A percentile compares a stretch with the other conserved stretches of the same genome.
These are phyloP conservation scores for Chydorus sphaericus DNA, from an alignment of 2,888 invertebrate species.

Conservation along the genomic window DNA sequence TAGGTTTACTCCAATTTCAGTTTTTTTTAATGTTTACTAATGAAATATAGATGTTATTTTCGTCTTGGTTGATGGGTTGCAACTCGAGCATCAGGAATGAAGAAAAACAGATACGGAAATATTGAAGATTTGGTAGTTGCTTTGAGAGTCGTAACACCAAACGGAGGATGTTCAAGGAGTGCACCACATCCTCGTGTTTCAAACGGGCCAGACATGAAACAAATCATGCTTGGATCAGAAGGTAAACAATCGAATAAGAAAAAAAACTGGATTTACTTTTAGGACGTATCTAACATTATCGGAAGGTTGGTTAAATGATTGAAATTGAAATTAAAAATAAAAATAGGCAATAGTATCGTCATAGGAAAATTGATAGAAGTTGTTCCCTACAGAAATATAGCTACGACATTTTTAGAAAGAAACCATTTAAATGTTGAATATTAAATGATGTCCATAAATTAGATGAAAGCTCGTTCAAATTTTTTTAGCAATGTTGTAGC, in stretches of 20 bases:
- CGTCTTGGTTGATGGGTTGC: slow-evolving; percentile 95
- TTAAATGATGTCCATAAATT: too few relatives aligned
- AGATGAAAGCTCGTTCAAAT: too few relatives aligned
- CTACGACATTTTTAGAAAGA: too few relatives aligned
- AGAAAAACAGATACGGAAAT: slow-evolving; percentile 95
- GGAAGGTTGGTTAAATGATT: too few relatives aligned
- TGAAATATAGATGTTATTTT: slow-evolving; percentile 10
- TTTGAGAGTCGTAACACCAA: slow-evolving; percentile 69
- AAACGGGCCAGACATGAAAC: slow-evolving; percentile 91
- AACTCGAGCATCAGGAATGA: slow-evolving; percentile 96
- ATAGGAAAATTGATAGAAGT: too few relatives aligned
- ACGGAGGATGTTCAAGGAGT: slow-evolving; percentile 64
- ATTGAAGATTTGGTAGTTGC: slow-evolving; percentile 90
- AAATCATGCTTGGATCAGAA: slow-evolving; percentile 79
- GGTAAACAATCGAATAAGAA: slow-evolving; percentile 32
- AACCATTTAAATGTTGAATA: too few relatives aligned
- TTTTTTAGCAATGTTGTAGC: too few relatives aligned
- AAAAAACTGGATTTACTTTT: not conserved
- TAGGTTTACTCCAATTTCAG: slow-evolving; percentile 29
- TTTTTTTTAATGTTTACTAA: not conserved
- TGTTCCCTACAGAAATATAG: too few relatives aligned
- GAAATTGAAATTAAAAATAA: too few relatives aligned
- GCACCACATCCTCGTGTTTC: slow-evolving; percentile 75
- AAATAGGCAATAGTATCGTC: too few relatives aligned
- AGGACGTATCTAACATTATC: too few relatives aligned